Conservation (phyloP, 1,140 invertebrate genomes). For the Hirudo medicinalis region DNA sequence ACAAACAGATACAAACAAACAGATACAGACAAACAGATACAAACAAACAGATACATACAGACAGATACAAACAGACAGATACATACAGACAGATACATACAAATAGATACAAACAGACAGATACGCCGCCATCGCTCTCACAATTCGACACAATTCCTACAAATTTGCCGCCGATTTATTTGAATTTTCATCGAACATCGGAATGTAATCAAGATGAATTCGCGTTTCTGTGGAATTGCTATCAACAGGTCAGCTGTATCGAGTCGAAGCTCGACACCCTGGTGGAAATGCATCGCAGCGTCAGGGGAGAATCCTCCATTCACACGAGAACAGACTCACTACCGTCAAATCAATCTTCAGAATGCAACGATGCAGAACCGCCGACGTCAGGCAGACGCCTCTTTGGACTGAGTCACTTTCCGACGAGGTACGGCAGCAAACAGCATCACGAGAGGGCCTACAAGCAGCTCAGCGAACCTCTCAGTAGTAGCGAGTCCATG, state of each 20-base stretch:
- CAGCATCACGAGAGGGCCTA: not conserved
- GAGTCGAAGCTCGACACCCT: conserved; percentile 9
- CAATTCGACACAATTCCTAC: not conserved
- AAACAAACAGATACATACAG: too few relatives aligned
- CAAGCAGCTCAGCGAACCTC: conserved; percentile 16
- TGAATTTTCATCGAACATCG: too few relatives aligned
- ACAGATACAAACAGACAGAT: not conserved
- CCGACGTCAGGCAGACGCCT: not conserved
- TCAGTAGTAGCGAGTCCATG: too few relatives aligned
- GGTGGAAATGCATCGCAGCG: not conserved
- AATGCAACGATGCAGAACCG: not conserved
- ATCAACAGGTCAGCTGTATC: not conserved
- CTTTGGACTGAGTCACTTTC: not conserved
- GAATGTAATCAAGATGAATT: too few relatives aligned
- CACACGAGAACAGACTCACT: not conserved
- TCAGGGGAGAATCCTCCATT: not conserved
- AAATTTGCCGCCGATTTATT: not conserved
- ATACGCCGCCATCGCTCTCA: too few relatives aligned
- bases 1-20: too few relatives aligned
- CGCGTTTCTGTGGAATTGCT: too few relatives aligned
- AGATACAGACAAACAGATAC: too few relatives aligned
- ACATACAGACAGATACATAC: not conserved
- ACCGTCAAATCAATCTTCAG: not conserved
- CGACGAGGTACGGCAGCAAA: not conserved
- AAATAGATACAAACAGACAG: too few relatives aligned